Evolutionary conservation across 2,888 invertebrate genomes (phyloP).

Genomic region (Harpagoxenus sublaevis): DNA sequence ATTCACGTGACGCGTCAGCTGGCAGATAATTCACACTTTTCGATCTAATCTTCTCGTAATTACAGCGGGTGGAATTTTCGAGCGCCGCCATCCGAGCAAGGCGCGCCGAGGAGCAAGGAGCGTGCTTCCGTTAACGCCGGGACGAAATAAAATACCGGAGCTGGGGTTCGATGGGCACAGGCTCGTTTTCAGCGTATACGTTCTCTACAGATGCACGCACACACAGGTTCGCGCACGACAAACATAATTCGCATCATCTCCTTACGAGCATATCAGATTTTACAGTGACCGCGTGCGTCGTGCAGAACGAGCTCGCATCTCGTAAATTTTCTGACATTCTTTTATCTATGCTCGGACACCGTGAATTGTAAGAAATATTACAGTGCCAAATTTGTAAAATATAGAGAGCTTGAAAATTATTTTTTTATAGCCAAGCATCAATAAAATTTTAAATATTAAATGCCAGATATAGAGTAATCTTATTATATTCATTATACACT

Average conservation of each 20-base stretch:
- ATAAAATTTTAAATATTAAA: background rate
- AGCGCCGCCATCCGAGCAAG: slow-evolving; percentile 32
- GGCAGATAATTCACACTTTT: slow-evolving; percentile 55
- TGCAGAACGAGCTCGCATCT: background rate
- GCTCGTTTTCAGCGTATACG: slow-evolving; percentile 62
- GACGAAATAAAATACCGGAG: slow-evolving; percentile 83
- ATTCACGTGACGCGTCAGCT: slow-evolving; percentile 48
- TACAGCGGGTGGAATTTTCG: slow-evolving; percentile 46
- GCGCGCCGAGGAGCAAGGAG: slow-evolving; percentile 74
- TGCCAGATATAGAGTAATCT: background rate
- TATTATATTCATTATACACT: background rate
- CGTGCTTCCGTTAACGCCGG: slow-evolving; percentile 81
- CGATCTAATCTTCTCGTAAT: slow-evolving; percentile 53
- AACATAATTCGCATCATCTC: slow-evolving; percentile 45
- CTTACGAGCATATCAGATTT: slow-evolving; percentile 52
- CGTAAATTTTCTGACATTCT: slow-evolving; percentile 7
- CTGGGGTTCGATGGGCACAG: slow-evolving; percentile 82
- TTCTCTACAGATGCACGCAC: slow-evolving; percentile 8
- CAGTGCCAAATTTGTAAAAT: background rate
- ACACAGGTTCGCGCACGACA: slow-evolving; percentile 27
- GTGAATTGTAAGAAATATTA: background rate
- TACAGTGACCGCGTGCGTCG: slow-evolving; percentile 27
- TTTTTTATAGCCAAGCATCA: background rate
- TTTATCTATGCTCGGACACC: background rate
- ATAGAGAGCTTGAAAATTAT: background rate